Conservation (phyloP, 1,140 invertebrate species). For the Macrocentrus cingulum region DNA sequence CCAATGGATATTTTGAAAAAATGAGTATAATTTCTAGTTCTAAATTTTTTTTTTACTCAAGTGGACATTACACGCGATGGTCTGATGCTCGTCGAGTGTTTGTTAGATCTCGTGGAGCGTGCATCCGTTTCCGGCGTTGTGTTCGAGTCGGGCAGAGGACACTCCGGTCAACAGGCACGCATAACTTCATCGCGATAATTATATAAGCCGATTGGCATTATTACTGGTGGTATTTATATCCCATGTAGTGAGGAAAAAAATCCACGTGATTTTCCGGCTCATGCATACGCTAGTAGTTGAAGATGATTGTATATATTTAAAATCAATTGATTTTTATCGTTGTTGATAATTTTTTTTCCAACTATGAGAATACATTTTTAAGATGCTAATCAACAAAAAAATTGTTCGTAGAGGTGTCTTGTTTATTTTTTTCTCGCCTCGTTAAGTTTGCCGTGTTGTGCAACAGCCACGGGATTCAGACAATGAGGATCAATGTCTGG, state of each 20-base stretch:
- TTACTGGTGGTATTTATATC: conserved; percentile 6
- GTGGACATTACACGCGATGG: neutral
- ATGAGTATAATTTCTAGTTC: no score
- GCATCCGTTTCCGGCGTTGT: conserved; percentile 54
- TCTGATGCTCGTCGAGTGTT: conserved; percentile 28
- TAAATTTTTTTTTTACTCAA: no score
- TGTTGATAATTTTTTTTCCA: no score
- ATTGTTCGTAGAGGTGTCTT: no score
- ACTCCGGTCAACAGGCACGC: conserved; percentile 50
- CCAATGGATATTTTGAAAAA: no score
- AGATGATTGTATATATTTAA: no score
- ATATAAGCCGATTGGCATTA: conserved; percentile 33
- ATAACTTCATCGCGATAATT: conserved; percentile 37
- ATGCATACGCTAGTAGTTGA: neutral
- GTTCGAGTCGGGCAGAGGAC: conserved; percentile 42
- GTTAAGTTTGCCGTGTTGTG: conserved; percentile 5
- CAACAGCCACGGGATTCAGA: conserved; percentile 4
- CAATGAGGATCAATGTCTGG: conserved; percentile 10
- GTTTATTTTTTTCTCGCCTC: neutral
- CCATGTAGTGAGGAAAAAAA: conserved; percentile 16
- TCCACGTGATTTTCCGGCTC: conserved; percentile 1
- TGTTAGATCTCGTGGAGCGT: conserved; percentile 54
- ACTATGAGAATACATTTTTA: neutral
- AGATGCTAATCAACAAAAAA: neutral
- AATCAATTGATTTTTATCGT: no score